These are phyloP conservation scores for Ecliptopera silaceata DNA, from an alignment of 2,888 invertebrate genomes.

Conservation along the genomic window DNA sequence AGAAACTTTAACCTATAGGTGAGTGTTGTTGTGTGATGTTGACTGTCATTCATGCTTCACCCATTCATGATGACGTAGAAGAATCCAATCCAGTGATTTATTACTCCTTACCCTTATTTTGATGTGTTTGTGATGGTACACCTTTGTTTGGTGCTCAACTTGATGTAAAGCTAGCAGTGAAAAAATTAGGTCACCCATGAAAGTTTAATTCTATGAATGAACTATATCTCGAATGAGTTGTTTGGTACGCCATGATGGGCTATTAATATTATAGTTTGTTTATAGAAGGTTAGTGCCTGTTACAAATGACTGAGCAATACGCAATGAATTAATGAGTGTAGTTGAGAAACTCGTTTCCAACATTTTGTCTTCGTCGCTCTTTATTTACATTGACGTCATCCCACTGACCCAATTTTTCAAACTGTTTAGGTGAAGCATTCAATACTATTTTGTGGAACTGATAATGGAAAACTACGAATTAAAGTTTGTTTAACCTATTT, in stretches of 20 bases:
- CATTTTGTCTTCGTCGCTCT: neutral
- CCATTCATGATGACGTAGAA: slow-evolving; percentile 65
- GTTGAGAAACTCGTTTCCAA: neutral
- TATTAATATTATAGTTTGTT: slow-evolving; percentile 34
- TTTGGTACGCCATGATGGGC: slow-evolving; percentile 44
- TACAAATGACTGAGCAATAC: slow-evolving; percentile 1
- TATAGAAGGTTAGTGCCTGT: slow-evolving; percentile 23
- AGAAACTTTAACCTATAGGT: slow-evolving; percentile 44
- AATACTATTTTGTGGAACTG: neutral
- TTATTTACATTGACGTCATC: slow-evolving; percentile 38
- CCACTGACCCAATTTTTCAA: slow-evolving; percentile 22
- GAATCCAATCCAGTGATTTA: slow-evolving; percentile 46
- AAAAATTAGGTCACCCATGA: slow-evolving; percentile 45
- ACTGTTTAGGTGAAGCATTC: neutral
- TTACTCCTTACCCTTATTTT: slow-evolving; percentile 44
- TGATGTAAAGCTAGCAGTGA: slow-evolving; percentile 15
- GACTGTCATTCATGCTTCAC: slow-evolving; percentile 47
- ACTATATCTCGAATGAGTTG: slow-evolving; percentile 67
- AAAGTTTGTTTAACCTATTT: no score
- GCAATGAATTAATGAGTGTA: neutral
- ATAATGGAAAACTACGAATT: neutral
- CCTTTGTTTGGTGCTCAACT: slow-evolving; percentile 23
- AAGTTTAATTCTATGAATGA: slow-evolving; percentile 42
- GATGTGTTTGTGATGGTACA: slow-evolving; percentile 37
- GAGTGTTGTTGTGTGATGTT: slow-evolving; percentile 44